Evolutionary conservation across 2,797 vertebrate genomes (phyloP).

Genomic region (Eulemur rubriventer): DNA sequence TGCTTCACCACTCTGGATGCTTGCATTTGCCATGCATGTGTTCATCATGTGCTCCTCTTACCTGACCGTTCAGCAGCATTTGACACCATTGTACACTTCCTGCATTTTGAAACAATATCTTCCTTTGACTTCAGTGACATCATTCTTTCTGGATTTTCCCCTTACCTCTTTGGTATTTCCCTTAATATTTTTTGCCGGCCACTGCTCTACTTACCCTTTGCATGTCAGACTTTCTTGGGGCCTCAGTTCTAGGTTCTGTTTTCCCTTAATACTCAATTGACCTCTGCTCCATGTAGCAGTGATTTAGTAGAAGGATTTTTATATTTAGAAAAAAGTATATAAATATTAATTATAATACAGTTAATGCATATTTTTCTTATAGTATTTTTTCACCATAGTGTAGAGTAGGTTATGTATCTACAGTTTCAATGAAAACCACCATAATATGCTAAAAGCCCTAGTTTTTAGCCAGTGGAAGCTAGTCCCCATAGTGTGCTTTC

Average conservation of each 20-base stretch:
- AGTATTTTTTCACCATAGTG: neutral
- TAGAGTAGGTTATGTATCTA: neutral
- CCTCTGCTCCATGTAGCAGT: neutral
- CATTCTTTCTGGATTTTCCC: constrained; percentile 3
- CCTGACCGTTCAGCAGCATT: neutral
- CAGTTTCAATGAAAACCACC: neutral
- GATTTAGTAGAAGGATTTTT: constrained; percentile 9
- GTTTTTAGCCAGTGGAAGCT: neutral
- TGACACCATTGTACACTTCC: neutral
- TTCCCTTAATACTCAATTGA: neutral
- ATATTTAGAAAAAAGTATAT: neutral
- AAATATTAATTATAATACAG: neutral
- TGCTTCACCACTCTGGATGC: neutral
- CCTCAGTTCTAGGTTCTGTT: neutral
- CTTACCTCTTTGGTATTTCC: neutral
- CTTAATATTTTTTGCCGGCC: neutral
- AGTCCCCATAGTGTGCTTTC: neutral
- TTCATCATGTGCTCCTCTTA: neutral
- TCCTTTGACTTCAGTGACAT: neutral
- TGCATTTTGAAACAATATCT: neutral
- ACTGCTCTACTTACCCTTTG: neutral
- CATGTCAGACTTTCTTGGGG: neutral
- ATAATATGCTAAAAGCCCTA: neutral
- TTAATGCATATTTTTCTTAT: neutral
- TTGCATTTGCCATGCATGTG: neutral